These are phyloP conservation scores for Tetragonula clypearis DNA, from an alignment of 1,140 invertebrate genomes.

Conservation along the genomic window DNA sequence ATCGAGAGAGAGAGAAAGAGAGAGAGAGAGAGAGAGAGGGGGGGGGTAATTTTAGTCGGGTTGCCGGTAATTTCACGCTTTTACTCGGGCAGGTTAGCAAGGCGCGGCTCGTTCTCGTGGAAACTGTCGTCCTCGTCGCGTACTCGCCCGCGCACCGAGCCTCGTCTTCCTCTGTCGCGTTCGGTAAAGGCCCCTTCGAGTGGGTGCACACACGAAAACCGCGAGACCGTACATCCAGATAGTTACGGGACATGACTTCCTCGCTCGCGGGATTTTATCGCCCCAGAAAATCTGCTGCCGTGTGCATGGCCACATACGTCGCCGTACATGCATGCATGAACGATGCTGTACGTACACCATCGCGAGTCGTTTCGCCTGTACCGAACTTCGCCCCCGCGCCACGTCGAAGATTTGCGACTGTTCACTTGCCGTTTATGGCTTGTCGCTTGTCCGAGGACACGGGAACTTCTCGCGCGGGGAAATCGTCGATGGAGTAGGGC, in stretches of 20 bases:
- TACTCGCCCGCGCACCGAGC: neutral
- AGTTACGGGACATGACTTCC: slow-evolving; percentile 72
- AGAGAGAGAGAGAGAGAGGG: neutral
- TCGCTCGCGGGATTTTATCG: slow-evolving; percentile 67
- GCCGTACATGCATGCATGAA: slow-evolving; percentile 30
- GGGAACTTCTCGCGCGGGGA: neutral
- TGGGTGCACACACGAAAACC: slow-evolving; percentile 65
- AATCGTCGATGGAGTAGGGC: neutral
- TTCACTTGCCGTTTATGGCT: slow-evolving; percentile 44
- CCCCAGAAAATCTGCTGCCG: slow-evolving; percentile 65
- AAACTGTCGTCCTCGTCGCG: slow-evolving; percentile 70
- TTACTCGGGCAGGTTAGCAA: slow-evolving; percentile 73
- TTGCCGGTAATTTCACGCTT: slow-evolving; percentile 79
- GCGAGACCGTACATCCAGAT: slow-evolving; percentile 66
- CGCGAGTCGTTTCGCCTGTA: slow-evolving; percentile 16
- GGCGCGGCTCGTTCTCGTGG: slow-evolving; percentile 70
- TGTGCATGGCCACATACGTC: slow-evolving; percentile 56
- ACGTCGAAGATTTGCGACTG: slow-evolving; percentile 54
- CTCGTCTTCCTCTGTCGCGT: slow-evolving; percentile 12
- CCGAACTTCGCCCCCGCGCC: slow-evolving; percentile 39
- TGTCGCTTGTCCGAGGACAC: slow-evolving; percentile 12
- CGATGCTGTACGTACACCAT: neutral
- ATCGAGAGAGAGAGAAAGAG: neutral
- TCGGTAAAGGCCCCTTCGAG: slow-evolving; percentile 55
- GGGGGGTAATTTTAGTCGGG: slow-evolving; percentile 68